A percentile compares a stretch with the other conserved stretches of the same genome.
These are phyloP conservation scores for Tillus elongatus DNA, from an alignment of 2,888 invertebrate species.

Conservation along the genomic window DNA sequence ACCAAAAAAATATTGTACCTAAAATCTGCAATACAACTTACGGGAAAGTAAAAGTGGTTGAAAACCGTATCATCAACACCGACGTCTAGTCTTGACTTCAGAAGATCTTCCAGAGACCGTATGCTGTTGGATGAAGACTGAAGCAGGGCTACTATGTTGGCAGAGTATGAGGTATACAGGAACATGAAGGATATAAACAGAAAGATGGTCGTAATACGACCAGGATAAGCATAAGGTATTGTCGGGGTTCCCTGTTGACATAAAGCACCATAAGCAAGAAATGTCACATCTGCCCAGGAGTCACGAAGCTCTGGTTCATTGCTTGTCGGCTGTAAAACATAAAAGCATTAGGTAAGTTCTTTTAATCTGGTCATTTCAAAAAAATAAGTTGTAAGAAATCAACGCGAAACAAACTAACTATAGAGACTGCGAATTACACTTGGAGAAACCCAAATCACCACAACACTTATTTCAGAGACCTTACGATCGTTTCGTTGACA, in stretches of 20 bases:
- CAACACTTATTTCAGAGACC: no score
- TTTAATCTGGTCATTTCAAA: not conserved
- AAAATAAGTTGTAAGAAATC: no score
- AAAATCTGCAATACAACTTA: conserved; percentile 33
- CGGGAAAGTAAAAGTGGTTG: conserved; percentile 60
- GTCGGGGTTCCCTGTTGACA: conserved; percentile 52
- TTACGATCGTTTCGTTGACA: no score
- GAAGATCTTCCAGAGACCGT: conserved; percentile 52
- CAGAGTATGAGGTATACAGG: conserved; percentile 65
- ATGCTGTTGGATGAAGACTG: conserved; percentile 65
- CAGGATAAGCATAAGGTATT: conserved; percentile 42
- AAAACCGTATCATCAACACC: conserved; percentile 63
- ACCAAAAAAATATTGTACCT: not conserved
- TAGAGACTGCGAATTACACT: no score
- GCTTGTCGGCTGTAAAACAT: conserved; percentile 6
- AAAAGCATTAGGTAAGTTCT: not conserved
- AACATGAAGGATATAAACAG: conserved; percentile 58
- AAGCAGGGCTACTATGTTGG: conserved; percentile 64
- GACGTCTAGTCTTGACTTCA: conserved; percentile 55
- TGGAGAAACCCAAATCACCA: no score
- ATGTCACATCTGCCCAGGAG: conserved; percentile 45
- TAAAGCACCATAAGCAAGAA: conserved; percentile 50
- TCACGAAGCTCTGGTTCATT: conserved; percentile 21
- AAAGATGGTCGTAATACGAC: conserved; percentile 54
- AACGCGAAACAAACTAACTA: no score